Conservation (phyloP, 2,113 vertebrate species). For the Halcyon malimbica region DNA sequence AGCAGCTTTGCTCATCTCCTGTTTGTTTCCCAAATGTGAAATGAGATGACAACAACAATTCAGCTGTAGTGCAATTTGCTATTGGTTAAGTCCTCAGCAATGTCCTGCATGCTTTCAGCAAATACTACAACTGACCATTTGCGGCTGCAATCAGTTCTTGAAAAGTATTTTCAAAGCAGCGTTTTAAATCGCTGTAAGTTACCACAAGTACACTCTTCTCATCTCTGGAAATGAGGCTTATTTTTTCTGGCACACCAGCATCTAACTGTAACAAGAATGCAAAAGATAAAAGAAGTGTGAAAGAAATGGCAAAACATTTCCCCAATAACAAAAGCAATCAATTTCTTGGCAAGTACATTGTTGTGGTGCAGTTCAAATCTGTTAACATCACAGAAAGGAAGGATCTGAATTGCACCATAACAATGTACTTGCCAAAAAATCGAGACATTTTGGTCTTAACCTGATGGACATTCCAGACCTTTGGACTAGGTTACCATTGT, state of each 20-base stretch:
- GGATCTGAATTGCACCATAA: not conserved
- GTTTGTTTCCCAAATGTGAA: slow-evolving; percentile 77
- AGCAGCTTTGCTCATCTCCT: slow-evolving; percentile 81
- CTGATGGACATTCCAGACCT: not conserved
- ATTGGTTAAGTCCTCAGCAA: slow-evolving; percentile 78
- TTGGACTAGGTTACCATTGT: not conserved
- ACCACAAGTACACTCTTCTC: slow-evolving; percentile 99
- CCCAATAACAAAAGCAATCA: slow-evolving; percentile 61
- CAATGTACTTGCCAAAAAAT: not conserved
- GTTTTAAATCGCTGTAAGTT: slow-evolving; percentile 98
- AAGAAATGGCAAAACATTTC: slow-evolving; percentile 66
- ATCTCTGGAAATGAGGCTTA: slow-evolving; percentile 97
- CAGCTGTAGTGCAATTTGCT: slow-evolving; percentile 96
- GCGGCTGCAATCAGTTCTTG: slow-evolving; percentile 96
- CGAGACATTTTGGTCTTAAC: slow-evolving; percentile 47
- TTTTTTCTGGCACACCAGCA: slow-evolving; percentile 98
- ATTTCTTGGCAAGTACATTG: not conserved
- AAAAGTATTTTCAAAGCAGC: slow-evolving; percentile 99
- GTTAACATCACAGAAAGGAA: not conserved
- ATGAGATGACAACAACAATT: slow-evolving; percentile 80
- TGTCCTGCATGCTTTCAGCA: slow-evolving; percentile 79
- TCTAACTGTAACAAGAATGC: slow-evolving; percentile 87
- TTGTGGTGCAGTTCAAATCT: not conserved
- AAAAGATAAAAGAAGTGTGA: slow-evolving; percentile 45
- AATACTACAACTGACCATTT: slow-evolving; percentile 95